Base-by-base conservation (phyloP, 2,888 invertebrate genomes). In the Phasia obesa region DNA sequence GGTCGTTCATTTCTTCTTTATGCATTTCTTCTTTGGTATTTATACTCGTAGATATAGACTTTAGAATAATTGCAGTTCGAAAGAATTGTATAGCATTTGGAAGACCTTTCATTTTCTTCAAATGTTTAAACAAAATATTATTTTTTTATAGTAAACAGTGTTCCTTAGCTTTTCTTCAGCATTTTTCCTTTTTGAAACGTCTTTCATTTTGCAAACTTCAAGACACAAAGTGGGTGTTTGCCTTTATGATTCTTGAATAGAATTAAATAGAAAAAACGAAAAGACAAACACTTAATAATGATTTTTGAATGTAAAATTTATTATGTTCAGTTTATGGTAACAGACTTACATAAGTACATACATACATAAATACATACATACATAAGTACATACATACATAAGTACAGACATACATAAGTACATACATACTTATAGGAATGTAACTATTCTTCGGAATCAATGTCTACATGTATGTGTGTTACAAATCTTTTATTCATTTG, bases 291-390 rank as follows among this genome's bases (percentile, higher is more conserved):
- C 59, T 84, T 73, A 74, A 71, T 84, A 84, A 86, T 84, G 85
- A 85, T 81, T 84, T 85, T 83, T 84, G 76, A 84, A 86, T 85
- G 80, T 76, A 83, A 83, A 86, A 86, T 86, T 85, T 84, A 86
- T 85, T 82, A 83, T 74, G 69, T 82, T 75, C 62, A 62, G 49
- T 59, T 67, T 64, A 9, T 38, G 62, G 23, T 21, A 35, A 67
- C 25, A 74, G n/a, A 53, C 31, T 15, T n/a, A 25, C 3, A 25
- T 23, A 15, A 15, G 2, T 49, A 19, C 19, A 31, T 21, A 42
- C 17, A 64, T 15, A 44, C 35, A 35, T 11, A 35, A 11, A 35
- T 1, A 31, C 1, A 31, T 1, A 11, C 27, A 27, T 23, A 47
- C 3, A 69, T 15, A 42, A 27, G 21, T 25, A n/a, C 51, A 13